Percentiles rank a stretch among this genome's conserved stretches.
These are phyloP conservation scores for Lophotis ruficrista DNA, from an alignment of 2,113 vertebrate species.

Conservation along the genomic window DNA sequence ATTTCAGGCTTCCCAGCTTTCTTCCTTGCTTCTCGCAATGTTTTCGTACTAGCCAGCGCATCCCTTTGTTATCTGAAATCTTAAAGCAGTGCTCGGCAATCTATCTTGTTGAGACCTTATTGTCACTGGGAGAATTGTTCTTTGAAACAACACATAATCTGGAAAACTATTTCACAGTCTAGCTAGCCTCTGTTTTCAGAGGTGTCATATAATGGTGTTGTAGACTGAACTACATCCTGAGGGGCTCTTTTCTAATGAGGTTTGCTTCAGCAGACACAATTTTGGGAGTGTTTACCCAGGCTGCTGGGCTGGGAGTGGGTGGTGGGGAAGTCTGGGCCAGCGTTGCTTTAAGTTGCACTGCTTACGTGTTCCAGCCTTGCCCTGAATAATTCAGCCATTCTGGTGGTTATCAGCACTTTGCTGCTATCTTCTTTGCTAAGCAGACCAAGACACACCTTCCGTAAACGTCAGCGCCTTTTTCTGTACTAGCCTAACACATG, in stretches of 20 bases:
- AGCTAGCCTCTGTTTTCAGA: background rate
- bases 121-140: background rate
- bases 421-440: background rate
- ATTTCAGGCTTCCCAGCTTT: background rate
- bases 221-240: background rate
- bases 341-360: rapidly evolving
- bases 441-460: background rate
- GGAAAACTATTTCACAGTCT: background rate
- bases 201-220: rapidly evolving
- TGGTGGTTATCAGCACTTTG: background rate
- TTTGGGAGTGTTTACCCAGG: background rate
- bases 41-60: background rate
- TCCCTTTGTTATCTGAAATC: background rate
- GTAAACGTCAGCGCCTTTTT: background rate
- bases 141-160: background rate
- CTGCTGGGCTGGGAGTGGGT: background rate
- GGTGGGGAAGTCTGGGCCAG: background rate
- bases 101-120: background rate
- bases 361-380: background rate
- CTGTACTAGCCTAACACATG: rapidly evolving
- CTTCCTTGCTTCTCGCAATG: background rate
- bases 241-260: background rate
- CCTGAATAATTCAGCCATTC: rapidly evolving
- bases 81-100: background rate
- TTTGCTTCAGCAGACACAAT: background rate